These are phyloP conservation scores for Antigone vipio DNA, from an alignment of 2,113 vertebrate genomes.

Conservation along the genomic window DNA sequence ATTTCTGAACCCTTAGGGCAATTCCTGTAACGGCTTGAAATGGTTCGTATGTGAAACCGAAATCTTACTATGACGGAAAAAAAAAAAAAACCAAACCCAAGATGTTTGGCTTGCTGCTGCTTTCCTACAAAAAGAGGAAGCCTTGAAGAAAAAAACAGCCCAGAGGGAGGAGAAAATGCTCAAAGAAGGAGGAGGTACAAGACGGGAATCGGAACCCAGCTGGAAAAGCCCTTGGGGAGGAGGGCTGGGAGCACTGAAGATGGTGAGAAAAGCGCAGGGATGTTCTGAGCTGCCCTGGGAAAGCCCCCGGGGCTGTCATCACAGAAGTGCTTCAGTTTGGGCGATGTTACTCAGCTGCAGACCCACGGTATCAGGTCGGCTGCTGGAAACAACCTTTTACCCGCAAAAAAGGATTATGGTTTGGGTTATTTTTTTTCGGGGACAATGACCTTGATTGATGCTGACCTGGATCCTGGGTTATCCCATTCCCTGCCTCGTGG, in stretches of 20 bases:
- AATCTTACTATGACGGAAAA: background rate
- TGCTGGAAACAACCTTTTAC: background rate
- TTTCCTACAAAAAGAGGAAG: background rate
- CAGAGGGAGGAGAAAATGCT: background rate
- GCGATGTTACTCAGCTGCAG: background rate
- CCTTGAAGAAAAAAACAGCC: background rate
- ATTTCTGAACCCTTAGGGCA: background rate
- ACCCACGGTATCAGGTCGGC: accelerated
- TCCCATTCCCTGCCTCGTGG: background rate
- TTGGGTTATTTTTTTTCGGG: background rate
- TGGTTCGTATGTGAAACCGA: accelerated
- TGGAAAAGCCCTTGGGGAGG: background rate
- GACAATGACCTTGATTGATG: too few species aligned
- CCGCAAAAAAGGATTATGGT: too few species aligned
- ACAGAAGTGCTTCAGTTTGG: too few species aligned
- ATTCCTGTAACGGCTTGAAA: background rate
- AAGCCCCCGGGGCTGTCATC: background rate
- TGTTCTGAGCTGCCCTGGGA: too few species aligned
- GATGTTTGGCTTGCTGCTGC: background rate
- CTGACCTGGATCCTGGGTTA: background rate
- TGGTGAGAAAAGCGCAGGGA: background rate
- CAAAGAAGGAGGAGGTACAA: background rate
- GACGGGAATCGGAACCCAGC: background rate
- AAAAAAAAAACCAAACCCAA: background rate
- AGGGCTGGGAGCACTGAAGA: too few species aligned